A percentile compares a stretch with the other conserved stretches of the same genome.
phyloP scores from a whole-genome alignment of 2,888 invertebrate genomes.

The Cantharis flavilabris region DNA sequence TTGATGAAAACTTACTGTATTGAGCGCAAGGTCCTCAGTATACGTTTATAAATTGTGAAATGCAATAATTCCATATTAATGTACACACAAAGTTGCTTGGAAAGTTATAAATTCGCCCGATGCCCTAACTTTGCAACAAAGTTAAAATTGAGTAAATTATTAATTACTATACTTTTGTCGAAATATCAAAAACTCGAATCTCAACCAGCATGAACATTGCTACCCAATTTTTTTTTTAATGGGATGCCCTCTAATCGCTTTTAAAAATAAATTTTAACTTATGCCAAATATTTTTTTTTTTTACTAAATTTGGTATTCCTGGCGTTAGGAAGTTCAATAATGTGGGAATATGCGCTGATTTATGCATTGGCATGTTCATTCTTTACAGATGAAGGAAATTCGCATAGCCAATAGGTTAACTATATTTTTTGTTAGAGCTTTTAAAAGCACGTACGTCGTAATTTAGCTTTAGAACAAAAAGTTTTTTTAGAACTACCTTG shows the following conservation, averaged over 20 bases:
- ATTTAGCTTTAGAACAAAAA: too few species aligned
- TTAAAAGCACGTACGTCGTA: not conserved
- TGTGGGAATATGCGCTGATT: not conserved
- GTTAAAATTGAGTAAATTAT: not conserved
- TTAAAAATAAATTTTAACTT: not conserved
- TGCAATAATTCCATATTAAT: not conserved
- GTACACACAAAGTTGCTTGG: not conserved
- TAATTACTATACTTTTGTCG: not conserved
- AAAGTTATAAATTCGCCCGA: not conserved
- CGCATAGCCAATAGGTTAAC: not conserved
- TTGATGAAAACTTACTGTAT: not conserved
- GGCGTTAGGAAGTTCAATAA: not conserved
- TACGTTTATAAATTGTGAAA: not conserved
- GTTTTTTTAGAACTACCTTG: too few species aligned
- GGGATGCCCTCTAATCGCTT: not conserved
- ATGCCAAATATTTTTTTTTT: not conserved
- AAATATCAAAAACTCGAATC: not conserved
- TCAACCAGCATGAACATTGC: not conserved
- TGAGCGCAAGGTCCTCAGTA: not conserved
- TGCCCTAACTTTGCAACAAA: not conserved
- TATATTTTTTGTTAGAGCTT: not conserved
- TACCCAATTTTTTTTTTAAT: not conserved
- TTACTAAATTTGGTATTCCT: not conserved
- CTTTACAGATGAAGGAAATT: not conserved
- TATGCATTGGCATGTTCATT: not conserved